Percentiles rank a stretch among this genome's conserved stretches.
Conservation (phyloP, 2,888 invertebrate genomes). For the Geotrupes spiniger region DNA sequence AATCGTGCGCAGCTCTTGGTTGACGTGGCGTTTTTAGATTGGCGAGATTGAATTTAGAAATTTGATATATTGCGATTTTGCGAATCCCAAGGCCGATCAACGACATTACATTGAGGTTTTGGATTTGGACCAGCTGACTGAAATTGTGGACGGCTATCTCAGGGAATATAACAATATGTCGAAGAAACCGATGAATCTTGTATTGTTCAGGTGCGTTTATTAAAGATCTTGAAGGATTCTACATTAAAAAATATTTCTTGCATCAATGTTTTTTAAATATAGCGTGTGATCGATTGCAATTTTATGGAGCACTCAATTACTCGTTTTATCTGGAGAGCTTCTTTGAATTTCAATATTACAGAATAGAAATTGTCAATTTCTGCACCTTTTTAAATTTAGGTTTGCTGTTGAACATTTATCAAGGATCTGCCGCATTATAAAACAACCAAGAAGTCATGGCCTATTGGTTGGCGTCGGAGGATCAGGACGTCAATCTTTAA, state of each 20-base stretch:
- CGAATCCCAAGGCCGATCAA: slow-evolving; percentile 88
- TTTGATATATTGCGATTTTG: slow-evolving; percentile 91
- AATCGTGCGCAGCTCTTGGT: not conserved
- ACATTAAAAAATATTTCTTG: too few species aligned
- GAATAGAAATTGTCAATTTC: not conserved
- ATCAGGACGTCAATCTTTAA: slow-evolving; percentile 88
- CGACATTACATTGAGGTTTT: slow-evolving; percentile 85
- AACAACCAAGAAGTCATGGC: slow-evolving; percentile 89
- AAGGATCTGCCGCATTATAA: slow-evolving; percentile 83
- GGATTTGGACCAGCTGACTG: slow-evolving; percentile 75
- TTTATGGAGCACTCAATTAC: too few species aligned
- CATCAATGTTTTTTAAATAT: too few species aligned
- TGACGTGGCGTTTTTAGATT: slow-evolving; percentile 52
- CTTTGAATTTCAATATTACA: not conserved
- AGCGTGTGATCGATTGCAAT: too few species aligned
- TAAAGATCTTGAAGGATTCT: slow-evolving; percentile 21
- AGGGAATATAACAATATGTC: slow-evolving; percentile 93
- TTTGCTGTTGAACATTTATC: slow-evolving; percentile 95
- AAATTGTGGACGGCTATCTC: slow-evolving; percentile 83
- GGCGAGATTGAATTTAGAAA: slow-evolving; percentile 80
- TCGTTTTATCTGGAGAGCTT: not conserved
- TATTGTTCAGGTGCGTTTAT: slow-evolving; percentile 75
- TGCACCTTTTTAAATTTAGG: slow-evolving; percentile 50
- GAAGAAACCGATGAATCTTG: slow-evolving; percentile 94
- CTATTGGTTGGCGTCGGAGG: slow-evolving; percentile 90